These are phyloP conservation scores for Leiothrix lutea DNA, from an alignment of 2,113 vertebrate species.

Conservation along the genomic window DNA sequence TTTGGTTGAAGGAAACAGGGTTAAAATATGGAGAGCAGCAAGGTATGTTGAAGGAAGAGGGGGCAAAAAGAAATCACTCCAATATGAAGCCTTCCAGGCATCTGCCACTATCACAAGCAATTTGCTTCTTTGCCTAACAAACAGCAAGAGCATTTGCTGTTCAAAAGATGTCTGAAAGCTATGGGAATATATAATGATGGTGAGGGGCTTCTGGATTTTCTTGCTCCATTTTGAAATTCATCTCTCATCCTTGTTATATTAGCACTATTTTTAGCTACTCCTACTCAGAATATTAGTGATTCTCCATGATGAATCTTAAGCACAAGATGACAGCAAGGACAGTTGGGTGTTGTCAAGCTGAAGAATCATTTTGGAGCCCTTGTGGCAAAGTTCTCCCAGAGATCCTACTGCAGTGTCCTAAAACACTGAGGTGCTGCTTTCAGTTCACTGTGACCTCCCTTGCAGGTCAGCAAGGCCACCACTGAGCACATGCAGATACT, in stretches of 20 bases:
- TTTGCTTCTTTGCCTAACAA: background rate
- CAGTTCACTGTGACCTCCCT: background rate
- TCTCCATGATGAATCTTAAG: background rate
- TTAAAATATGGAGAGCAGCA: background rate
- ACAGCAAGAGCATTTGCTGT: background rate
- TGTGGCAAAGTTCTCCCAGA: background rate
- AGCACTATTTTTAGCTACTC: conserved; percentile 44
- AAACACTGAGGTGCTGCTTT: background rate
- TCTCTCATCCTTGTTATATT: background rate
- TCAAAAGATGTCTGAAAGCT: background rate
- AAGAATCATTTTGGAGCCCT: background rate
- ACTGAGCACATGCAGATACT: background rate
- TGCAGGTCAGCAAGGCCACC: background rate
- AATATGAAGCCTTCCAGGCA: background rate
- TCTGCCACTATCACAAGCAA: background rate
- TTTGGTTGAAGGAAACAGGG: background rate
- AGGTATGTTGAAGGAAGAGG: background rate
- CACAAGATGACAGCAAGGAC: background rate
- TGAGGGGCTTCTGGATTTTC: conserved; percentile 20
- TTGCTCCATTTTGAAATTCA: background rate
- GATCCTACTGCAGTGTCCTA: background rate
- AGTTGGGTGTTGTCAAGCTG: background rate
- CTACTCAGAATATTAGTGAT: background rate
- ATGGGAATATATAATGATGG: background rate
- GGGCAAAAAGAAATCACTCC: background rate